phyloP scores from a whole-genome alignment of 2,113 vertebrate species.

The Corythoichthys haematopterus region DNA sequence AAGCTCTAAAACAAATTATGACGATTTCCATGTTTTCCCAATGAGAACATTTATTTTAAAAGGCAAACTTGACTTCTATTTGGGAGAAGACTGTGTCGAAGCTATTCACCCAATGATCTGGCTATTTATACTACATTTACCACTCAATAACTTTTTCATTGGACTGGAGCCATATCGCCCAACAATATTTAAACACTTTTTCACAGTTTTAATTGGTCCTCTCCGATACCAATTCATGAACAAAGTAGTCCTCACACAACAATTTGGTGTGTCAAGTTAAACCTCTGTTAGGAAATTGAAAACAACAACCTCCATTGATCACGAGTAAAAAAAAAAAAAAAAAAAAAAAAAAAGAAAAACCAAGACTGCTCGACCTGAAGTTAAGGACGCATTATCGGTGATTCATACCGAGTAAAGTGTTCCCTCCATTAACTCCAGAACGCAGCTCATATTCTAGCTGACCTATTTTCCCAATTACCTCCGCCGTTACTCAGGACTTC shows the following conservation, averaged over 20 bases:
- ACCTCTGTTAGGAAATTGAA: conserved; percentile 70
- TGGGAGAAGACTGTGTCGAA: background rate
- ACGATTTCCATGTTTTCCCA: background rate
- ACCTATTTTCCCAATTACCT: conserved; percentile 72
- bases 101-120: background rate
- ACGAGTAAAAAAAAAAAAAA: conserved; percentile 46
- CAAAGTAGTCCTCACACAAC: background rate
- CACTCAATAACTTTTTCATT: background rate
- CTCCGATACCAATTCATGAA: background rate
- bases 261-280: conserved; percentile 54
- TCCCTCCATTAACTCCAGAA: conserved; percentile 62
- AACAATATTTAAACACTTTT: background rate
- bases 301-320: conserved; percentile 56
- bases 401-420: conserved; percentile 69
- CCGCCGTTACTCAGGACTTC: conserved; percentile 63
- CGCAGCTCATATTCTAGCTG: conserved; percentile 62
- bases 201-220: background rate
- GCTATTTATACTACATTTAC: background rate
- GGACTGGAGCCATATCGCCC: too few species aligned
- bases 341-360: conserved; percentile 44
- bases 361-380: conserved; percentile 78
- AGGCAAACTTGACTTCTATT: background rate
- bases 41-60: background rate
- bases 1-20: background rate
- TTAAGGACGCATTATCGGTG: conserved; percentile 67